Conservation (phyloP, 2,113 vertebrate genomes). For the Neoarius graeffei region DNA sequence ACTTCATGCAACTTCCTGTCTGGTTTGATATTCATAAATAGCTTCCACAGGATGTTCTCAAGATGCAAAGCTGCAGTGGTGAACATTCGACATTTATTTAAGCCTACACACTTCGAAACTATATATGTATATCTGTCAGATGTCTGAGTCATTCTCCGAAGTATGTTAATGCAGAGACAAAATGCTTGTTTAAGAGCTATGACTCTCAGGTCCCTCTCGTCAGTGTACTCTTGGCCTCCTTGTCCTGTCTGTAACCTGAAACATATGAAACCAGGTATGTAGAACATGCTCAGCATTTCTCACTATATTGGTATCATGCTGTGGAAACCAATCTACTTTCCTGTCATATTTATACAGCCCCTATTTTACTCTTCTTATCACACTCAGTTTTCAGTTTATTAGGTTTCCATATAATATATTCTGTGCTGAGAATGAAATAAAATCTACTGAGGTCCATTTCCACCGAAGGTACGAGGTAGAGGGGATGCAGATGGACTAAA, state of each 20-base stretch:
- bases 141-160: not conserved
- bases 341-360: not conserved
- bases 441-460: not conserved
- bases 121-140: not conserved
- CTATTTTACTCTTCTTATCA: not conserved
- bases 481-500: not conserved
- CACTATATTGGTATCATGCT: slow-evolving; percentile 15
- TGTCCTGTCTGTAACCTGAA: slow-evolving; percentile 11
- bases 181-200: not conserved
- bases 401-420: not conserved
- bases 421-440: not conserved
- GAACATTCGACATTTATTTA: too few relatives aligned
- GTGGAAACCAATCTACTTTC: not conserved
- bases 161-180: not conserved
- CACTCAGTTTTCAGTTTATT: not conserved
- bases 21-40: slow-evolving; percentile 34
- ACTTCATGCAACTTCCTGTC: slow-evolving; percentile 18
- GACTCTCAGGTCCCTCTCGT: not conserved
- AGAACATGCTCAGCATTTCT: slow-evolving; percentile 12
- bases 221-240: not conserved
- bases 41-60: slow-evolving; percentile 6
- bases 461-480: not conserved
- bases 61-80: not conserved
- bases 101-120: not conserved
- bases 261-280: slow-evolving; percentile 2